Evolutionary conservation across 2,113 vertebrate genomes (phyloP).

Genomic region (Protobothrops mucrosquamatus): DNA sequence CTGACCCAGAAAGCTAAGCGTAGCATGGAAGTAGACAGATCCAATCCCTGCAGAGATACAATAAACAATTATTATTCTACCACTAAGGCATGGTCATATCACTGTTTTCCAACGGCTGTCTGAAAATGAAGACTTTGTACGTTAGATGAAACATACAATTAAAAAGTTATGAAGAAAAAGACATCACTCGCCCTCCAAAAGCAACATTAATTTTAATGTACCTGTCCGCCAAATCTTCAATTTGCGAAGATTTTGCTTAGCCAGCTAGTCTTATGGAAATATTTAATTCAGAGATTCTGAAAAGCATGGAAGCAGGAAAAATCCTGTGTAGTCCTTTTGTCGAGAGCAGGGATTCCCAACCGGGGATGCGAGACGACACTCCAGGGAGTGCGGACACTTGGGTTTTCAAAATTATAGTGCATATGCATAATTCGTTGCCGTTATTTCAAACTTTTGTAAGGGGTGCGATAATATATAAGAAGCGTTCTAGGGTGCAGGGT

Average conservation of each 20-base stretch:
- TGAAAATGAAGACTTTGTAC: background rate
- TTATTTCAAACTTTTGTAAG: too few species aligned
- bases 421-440: too few species aligned
- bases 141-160: background rate
- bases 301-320: background rate
- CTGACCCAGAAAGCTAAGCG: conserved; percentile 96
- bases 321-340: background rate
- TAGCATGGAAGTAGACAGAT: conserved; percentile 96
- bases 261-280: background rate
- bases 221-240: background rate
- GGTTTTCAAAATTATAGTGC: too few species aligned
- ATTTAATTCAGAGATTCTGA: background rate
- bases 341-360: background rate
- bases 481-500: too few species aligned
- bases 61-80: background rate
- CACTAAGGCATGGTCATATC: background rate
- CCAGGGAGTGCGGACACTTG: too few species aligned
- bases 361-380: too few species aligned
- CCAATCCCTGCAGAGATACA: conserved; percentile 82
- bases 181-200: background rate
- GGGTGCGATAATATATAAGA: too few species aligned
- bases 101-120: background rate
- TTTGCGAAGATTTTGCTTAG: background rate
- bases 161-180: background rate
- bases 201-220: background rate